Evolutionary conservation across 2,113 vertebrate genomes (phyloP), one percentile per base, ranked within the genome.

Genomic region (Noturus placidus): DNA sequence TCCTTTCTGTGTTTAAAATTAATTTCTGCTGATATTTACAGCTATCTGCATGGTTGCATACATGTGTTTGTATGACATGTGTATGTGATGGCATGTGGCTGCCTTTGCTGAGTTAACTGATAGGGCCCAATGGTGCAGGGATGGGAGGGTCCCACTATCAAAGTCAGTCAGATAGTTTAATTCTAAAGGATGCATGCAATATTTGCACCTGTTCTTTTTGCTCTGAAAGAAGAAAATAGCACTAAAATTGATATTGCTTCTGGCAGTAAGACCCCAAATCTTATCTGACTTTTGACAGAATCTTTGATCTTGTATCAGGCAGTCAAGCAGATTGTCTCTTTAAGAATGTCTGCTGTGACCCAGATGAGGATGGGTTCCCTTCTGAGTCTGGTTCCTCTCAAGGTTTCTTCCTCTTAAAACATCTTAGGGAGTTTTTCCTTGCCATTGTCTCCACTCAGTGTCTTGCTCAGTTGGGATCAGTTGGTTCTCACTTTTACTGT

Each of bases 81-180:
- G 63, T 80, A 10, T 56, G 67, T 65, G 70, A 78, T 52, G 42
- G 81, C 13, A 54, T 67, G 85, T 81, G 74, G 76, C 42, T 84
- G 65, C 46, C 19, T 22, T 54, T 90, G 74, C 9, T 84, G 77
- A 86, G 82, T n/a, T 65, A 85, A 88, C 46, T 88, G 84, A 69
- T 33, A 59, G 88, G 56, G 27, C 54, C 22, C 56, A 54, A 59
- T 87, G 65, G 67, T 69, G 46, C 20, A 35, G 57, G 83, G 88
- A 86, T 84, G 77, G 84, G 69, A 88, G 77, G 84, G 89, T 82
- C 67, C 27, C 67, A 27, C 13, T 83, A 82, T 88, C 84, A 84
- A 67, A 78, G 86, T 84, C 82, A 78, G 13, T 42, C 14, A 30
- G n/a, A 50, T 30, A 42, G 19, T 74, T 52, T 50, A 22, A 15